Evolutionary conservation across 2,888 invertebrate genomes (phyloP).

Genomic region (Morpho achilles): DNA sequence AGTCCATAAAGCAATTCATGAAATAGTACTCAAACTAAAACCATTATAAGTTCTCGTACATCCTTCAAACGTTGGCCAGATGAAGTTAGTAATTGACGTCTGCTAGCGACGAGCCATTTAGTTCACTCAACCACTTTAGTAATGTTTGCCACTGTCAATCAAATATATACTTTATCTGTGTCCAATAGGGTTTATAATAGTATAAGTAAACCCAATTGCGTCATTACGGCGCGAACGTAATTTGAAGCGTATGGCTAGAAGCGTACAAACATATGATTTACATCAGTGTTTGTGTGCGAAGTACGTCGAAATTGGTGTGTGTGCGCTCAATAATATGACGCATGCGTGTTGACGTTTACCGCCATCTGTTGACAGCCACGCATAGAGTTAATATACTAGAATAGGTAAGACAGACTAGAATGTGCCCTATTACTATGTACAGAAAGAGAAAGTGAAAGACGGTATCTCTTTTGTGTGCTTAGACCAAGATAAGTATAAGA

Average conservation of each 20-base stretch:
- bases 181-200: conserved; percentile 34
- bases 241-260: conserved; percentile 69
- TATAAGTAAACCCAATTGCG: conserved; percentile 40
- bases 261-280: conserved; percentile 70
- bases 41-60: conserved; percentile 12
- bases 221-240: conserved; percentile 66
- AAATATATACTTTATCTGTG: conserved; percentile 30
- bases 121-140: conserved; percentile 56
- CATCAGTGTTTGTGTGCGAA: conserved; percentile 44
- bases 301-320: conserved; percentile 33
- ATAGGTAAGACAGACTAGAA: too few species aligned
- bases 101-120: conserved; percentile 56
- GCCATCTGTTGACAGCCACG: conserved; percentile 70
- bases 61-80: conserved; percentile 40
- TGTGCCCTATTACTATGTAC: too few species aligned
- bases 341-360: conserved; percentile 60
- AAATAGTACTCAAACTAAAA: conserved; percentile 12
- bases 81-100: conserved; percentile 68
- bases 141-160: conserved; percentile 28
- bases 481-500: too few species aligned
- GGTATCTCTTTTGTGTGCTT: too few species aligned
- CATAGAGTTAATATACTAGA: too few species aligned
- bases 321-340: conserved; percentile 65
- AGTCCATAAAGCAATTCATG: conserved; percentile 4
- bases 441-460: too few species aligned